phyloP scores from a whole-genome alignment of 1,140 invertebrate genomes.

The Meloidogyne floridensis region DNA sequence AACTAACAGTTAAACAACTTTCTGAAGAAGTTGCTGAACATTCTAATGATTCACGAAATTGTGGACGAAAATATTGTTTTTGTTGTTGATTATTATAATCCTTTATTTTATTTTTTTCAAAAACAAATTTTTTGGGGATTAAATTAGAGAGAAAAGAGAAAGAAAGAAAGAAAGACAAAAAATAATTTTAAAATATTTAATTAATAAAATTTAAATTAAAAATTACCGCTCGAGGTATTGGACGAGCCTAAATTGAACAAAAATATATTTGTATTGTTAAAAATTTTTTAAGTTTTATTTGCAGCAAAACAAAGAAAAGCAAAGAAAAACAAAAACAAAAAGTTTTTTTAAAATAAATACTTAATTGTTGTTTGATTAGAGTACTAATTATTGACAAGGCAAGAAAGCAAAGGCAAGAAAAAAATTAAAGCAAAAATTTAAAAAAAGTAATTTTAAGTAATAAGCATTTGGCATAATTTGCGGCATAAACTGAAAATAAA shows the following conservation, averaged over 20 bases:
- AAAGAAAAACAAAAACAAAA: too few relatives aligned
- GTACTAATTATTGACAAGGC: too few relatives aligned
- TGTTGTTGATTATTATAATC: not conserved
- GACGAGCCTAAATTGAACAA: constrained; percentile 14
- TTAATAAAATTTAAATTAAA: not conserved
- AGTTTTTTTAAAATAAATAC: too few relatives aligned
- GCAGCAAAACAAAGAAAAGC: too few relatives aligned
- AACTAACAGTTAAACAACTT: constrained; percentile 9
- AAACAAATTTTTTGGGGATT: not conserved
- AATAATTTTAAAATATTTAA: constrained; percentile 1
- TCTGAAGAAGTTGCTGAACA: not conserved
- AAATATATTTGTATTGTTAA: not conserved
- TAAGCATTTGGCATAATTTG: not conserved
- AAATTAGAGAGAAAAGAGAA: constrained; percentile 16
- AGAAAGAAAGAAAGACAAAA: constrained; percentile 13
- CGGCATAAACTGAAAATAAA: not conserved
- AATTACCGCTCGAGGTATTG: constrained; percentile 21
- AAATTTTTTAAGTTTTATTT: too few relatives aligned
- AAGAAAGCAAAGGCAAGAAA: too few relatives aligned
- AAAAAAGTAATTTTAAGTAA: too few relatives aligned
- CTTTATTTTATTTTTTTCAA: not conserved
- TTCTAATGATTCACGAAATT: not conserved
- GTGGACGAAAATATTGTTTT: not conserved
- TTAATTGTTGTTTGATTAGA: too few relatives aligned
- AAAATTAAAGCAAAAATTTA: too few relatives aligned